Conservation (phyloP, 2,888 invertebrate genomes). For the Caenorhabditis sulstoni region DNA sequence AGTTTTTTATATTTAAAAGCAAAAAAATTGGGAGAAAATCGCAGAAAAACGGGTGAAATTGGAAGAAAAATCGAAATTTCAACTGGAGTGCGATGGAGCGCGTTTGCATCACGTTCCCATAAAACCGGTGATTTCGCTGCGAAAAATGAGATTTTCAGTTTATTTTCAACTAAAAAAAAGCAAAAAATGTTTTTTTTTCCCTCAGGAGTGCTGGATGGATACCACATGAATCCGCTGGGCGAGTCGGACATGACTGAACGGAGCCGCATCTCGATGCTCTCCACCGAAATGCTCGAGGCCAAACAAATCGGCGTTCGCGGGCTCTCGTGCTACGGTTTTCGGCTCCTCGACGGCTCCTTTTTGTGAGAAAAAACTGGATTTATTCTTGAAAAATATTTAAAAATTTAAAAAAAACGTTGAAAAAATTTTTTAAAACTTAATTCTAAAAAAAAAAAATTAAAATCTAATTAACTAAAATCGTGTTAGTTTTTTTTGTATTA, state of each 20-base stretch:
- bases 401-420: no score
- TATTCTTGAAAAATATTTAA: no score
- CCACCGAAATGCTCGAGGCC: conserved; percentile 73
- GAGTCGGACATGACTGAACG: conserved; percentile 73
- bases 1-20: neutral
- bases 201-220: conserved; percentile 69
- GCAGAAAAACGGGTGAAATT: neutral
- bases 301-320: conserved; percentile 75
- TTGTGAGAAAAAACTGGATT: conserved; percentile 59
- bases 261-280: conserved; percentile 74
- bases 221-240: conserved; percentile 72
- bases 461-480: no score
- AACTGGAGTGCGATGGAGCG: no score
- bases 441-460: no score
- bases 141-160: no score
- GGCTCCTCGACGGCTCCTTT: conserved; percentile 76
- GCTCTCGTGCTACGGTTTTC: conserved; percentile 75
- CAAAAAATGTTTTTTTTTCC: conserved; percentile 3
- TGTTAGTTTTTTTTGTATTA: no score
- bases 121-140: no score
- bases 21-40: neutral
- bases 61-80: neutral
- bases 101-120: no score
- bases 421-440: no score
- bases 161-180: neutral